phyloP scores from a whole-genome alignment of 2,888 invertebrate species.

The Lathronympha strigana region DNA sequence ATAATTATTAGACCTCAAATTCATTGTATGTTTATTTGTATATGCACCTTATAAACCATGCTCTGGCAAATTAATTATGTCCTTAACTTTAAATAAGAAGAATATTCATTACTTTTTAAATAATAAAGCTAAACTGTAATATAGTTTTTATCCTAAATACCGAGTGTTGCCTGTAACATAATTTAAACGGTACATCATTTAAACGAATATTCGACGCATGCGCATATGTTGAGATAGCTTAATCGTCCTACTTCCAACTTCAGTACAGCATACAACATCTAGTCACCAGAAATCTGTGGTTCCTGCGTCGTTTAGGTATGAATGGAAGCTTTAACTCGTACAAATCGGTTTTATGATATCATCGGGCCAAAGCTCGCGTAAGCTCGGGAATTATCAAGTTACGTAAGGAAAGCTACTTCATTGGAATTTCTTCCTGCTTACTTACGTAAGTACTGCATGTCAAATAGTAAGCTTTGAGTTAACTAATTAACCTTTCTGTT shows the following conservation, averaged over 20 bases:
- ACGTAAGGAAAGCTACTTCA: constrained; percentile 23
- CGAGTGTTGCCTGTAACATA: no score
- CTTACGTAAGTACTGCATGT: constrained; percentile 21
- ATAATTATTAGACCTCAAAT: no score
- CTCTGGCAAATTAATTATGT: no score
- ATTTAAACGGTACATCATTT: no score
- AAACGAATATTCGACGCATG: no score
- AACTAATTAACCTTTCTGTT: background rate
- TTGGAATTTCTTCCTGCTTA: constrained; percentile 32
- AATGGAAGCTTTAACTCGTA: constrained; percentile 19
- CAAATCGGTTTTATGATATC: constrained; percentile 32
- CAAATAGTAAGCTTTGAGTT: background rate
- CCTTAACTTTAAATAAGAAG: no score
- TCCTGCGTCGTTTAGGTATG: constrained; percentile 19
- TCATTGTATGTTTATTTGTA: no score
- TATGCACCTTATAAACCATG: no score
- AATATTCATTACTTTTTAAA: no score
- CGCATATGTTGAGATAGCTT: no score
- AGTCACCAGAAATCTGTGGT: constrained; percentile 1
- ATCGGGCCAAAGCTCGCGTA: constrained; percentile 30
- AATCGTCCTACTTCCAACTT: background rate
- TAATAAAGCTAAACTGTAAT: no score
- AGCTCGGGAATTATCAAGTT: constrained; percentile 36
- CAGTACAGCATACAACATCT: background rate
- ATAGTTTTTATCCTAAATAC: no score